These are phyloP conservation scores for Drosophila niveifrons DNA, from an alignment of 2,888 invertebrate genomes.

Conservation along the genomic window DNA sequence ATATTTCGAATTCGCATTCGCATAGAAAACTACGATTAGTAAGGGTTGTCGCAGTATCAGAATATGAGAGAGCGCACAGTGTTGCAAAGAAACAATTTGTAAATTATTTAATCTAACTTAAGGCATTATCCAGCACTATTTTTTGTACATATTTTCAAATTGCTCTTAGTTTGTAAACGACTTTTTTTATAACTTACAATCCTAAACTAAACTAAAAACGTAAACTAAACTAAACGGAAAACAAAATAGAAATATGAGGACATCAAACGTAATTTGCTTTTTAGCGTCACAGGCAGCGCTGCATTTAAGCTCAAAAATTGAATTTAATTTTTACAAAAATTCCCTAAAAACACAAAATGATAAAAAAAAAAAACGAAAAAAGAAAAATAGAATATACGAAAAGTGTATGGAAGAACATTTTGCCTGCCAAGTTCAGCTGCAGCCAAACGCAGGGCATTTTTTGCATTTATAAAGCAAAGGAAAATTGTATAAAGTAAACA, in stretches of 20 bases:
- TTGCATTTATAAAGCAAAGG: conserved; percentile 68
- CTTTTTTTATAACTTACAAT: conserved; percentile 60
- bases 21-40: conserved; percentile 52
- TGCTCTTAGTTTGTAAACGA: conserved; percentile 67
- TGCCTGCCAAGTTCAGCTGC: conserved; percentile 74
- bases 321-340: conserved; percentile 71
- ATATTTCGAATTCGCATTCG: conserved; percentile 73
- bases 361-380: conserved; percentile 20
- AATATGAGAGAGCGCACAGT: conserved; percentile 55
- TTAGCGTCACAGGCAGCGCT: conserved; percentile 68
- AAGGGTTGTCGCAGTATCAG: conserved; percentile 67
- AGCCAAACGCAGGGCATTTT: conserved; percentile 64
- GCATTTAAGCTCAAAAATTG: conserved; percentile 83
- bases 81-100: conserved; percentile 76
- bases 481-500: conserved; percentile 74
- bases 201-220: conserved; percentile 49
- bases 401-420: conserved; percentile 35
- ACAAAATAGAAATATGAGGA: conserved; percentile 41
- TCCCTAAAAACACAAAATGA: conserved; percentile 39
- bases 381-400: conserved; percentile 31
- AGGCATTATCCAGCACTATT: conserved; percentile 73
- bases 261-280: conserved; percentile 71
- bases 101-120: conserved; percentile 81
- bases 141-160: conserved; percentile 72
- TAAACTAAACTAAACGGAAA: conserved; percentile 40